Evolutionary conservation across 2,797 vertebrate species (phyloP).

Genomic region (Calcarius lapponicus): DNA sequence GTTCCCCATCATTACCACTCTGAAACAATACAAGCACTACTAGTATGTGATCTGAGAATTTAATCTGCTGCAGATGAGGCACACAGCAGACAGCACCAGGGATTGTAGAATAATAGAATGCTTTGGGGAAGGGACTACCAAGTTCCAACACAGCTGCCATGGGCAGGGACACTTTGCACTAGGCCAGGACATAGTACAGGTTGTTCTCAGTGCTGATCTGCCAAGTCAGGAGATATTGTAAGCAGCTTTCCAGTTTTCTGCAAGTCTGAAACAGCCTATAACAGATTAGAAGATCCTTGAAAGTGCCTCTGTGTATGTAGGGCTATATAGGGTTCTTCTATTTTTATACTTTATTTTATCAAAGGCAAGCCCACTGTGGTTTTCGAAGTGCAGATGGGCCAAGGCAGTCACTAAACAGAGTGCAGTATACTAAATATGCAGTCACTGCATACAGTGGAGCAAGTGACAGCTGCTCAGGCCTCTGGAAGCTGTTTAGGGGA

Average conservation of each 20-base stretch:
- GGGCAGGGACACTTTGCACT: not conserved
- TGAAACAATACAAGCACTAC: not conserved
- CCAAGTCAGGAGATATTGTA: not conserved
- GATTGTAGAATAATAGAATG: not conserved
- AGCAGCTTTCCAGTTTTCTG: not conserved
- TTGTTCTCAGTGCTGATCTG: conserved; percentile 17
- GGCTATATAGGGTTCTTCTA: not conserved
- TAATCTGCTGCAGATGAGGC: not conserved
- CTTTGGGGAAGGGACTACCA: not conserved
- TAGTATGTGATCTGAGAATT: not conserved
- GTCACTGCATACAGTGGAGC: not conserved
- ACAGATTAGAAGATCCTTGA: not conserved
- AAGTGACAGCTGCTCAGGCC: not conserved
- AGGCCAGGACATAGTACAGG: not conserved
- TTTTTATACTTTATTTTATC: conserved; percentile 18
- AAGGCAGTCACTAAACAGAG: rapidly evolving
- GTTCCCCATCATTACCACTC: not conserved
- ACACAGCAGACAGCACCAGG: not conserved
- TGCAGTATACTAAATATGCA: too few relatives aligned
- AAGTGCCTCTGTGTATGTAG: not conserved
- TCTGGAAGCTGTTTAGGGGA: not conserved
- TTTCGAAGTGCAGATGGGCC: not conserved
- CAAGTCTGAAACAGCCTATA: conserved; percentile 32
- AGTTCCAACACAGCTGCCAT: not conserved
- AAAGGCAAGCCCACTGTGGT: not conserved